phyloP scores from a whole-genome alignment of 2,797 vertebrate genomes.

The Muraenolepis orangiensis region DNA sequence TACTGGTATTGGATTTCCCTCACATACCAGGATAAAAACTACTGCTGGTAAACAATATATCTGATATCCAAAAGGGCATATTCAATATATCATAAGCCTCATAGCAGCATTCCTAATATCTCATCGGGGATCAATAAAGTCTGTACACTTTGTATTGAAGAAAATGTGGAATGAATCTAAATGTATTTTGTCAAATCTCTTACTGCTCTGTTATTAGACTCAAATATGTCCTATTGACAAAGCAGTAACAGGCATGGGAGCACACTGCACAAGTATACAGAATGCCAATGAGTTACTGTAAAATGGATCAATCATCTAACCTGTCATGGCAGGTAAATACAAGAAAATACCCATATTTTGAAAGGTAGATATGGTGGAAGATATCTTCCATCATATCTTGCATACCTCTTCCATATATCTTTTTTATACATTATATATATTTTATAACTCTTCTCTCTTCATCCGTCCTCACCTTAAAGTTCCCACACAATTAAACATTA shows the following conservation, averaged over 20 bases:
- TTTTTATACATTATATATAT: not conserved
- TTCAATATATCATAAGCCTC: not conserved
- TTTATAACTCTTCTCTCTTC: not conserved
- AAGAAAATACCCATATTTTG: not conserved
- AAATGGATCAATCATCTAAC: not conserved
- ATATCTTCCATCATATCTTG: not conserved
- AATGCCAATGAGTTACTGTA: not conserved
- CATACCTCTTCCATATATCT: not conserved
- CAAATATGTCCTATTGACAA: not conserved
- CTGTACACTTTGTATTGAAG: not conserved
- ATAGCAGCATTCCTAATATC: not conserved
- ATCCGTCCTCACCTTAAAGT: not conserved
- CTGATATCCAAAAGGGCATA: not conserved
- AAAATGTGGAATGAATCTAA: not conserved
- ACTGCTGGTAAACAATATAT: not conserved
- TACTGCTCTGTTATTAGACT: not conserved
- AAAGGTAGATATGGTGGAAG: not conserved
- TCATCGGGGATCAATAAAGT: not conserved
- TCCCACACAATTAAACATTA: not conserved
- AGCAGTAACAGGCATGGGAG: not conserved
- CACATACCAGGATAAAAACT: not conserved
- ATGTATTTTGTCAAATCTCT: not conserved
- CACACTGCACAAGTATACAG: not conserved
- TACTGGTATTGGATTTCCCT: not conserved
- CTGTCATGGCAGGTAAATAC: not conserved